Base-by-base conservation (phyloP, 2,888 invertebrate genomes). In the Dolomedes plantarius region DNA sequence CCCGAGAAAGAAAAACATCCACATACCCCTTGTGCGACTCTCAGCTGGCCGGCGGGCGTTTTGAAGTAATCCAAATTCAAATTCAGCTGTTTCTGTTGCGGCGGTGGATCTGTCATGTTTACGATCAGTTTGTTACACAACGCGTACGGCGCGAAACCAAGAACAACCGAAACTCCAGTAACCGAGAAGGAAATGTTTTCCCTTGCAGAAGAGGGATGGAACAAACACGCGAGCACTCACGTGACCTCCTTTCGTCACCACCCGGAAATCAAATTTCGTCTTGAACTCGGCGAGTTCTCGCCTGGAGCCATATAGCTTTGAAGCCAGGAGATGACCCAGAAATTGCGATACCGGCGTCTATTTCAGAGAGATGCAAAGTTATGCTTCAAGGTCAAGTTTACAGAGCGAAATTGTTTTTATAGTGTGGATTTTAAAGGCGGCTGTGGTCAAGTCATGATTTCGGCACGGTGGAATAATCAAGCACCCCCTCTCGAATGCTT, bases 11-110 rank as follows among this genome's bases (percentile, higher is more conserved):
- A 67, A 32, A 67, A 67, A 67, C 31, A 28, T 23, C 32, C 11
- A 71, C 64, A 65, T 76, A 83, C 82, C 76, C 65, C 82, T 76
- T 83, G 71, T 7, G 72, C 65, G 2, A 65, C 28, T 28, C 82
- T 71, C 16, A 76, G 36, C 28, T 36, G 31, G 5, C 76, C 82
- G 1, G 71, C 71, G 11, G 41, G 68, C 0, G 71, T 50, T 46
- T 65, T 76, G 27, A 83, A 65, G 29, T 72, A 83, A 65, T 72
- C 69, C 65, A 56, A 50, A 62, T 83, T 76, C 32, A 50, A 75
- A 29, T 82, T 39, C 19, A 50, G 56, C 50, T 74, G 50, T 23
- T 31, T 56, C 31, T 36, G 80, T 0, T 67, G 73, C 19, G 74
- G 67, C 39, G 68, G 64, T n/a, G 64, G 23, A 7, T 39, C 71